These are phyloP conservation scores for Tanytarsus gracilentus DNA, from an alignment of 2,888 invertebrate species.

Conservation along the genomic window DNA sequence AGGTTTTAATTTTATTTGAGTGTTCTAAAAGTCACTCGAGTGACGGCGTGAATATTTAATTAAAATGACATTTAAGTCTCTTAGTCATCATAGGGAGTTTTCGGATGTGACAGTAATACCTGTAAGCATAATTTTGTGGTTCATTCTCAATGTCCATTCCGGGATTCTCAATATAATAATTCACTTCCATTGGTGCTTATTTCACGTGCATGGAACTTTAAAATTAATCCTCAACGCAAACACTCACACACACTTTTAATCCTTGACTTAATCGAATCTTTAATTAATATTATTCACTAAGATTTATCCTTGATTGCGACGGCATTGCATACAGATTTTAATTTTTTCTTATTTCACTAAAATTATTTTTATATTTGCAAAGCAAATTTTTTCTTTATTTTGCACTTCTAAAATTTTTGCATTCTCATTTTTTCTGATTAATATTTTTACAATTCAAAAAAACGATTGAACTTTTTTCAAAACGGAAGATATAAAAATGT, in stretches of 20 bases:
- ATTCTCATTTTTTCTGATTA: too few species aligned
- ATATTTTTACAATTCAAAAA: too few species aligned
- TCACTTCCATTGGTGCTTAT: constrained; percentile 27
- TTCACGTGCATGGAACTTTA: constrained; percentile 7
- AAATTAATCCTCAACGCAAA: background rate
- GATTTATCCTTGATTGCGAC: background rate
- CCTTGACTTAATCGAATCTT: background rate
- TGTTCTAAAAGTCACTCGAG: too few species aligned
- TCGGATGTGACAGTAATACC: too few species aligned
- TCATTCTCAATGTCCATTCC: constrained; percentile 26
- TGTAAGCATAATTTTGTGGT: constrained; percentile 27
- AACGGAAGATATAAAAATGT: constrained; percentile 10
- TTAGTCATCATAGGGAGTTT: too few species aligned
- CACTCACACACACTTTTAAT: too few species aligned
- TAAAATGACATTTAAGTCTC: too few species aligned
- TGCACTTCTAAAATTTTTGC: too few species aligned
- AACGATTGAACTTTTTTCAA: too few species aligned
- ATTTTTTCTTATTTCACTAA: background rate
- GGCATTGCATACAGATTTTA: too few species aligned
- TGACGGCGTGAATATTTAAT: too few species aligned
- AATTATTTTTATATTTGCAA: background rate
- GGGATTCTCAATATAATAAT: constrained; percentile 28
- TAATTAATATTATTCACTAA: background rate
- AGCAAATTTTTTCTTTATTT: background rate
- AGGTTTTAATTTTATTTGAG: too few species aligned